Conservation (phyloP, 2,113 vertebrate species). For the Amphiprion ocellaris region DNA sequence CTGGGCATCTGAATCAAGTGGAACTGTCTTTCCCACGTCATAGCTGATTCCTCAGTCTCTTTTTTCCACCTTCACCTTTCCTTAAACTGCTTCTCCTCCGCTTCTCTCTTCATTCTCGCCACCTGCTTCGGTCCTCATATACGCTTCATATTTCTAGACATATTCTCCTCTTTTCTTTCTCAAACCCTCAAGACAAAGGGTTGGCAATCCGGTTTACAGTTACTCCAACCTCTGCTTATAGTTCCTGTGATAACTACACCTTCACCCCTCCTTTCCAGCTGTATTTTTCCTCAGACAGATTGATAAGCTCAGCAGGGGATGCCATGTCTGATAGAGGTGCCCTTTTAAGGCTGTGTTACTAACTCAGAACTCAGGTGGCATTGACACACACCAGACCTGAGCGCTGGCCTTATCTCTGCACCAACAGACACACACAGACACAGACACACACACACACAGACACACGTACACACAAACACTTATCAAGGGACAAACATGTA, state of each 20-base stretch:
- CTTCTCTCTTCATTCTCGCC: not conserved
- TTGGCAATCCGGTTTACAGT: not conserved
- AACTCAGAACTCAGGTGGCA: conserved; percentile 68
- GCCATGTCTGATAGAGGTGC: conserved; percentile 61
- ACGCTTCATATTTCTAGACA: not conserved
- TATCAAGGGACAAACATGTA: conserved; percentile 30
- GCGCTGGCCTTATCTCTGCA: conserved; percentile 66
- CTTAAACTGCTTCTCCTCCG: not conserved
- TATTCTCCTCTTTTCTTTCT: not conserved
- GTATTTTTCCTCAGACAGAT: conserved; percentile 16
- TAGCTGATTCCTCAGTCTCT: not conserved
- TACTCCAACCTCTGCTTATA: conserved; percentile 1
- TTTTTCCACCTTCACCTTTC: conserved; percentile 5
- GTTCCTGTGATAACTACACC: conserved; percentile 17
- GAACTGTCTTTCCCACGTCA: conserved; percentile 10
- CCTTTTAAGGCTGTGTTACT: conserved; percentile 65
- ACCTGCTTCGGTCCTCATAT: not conserved
- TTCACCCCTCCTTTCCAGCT: not conserved
- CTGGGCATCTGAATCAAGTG: conserved; percentile 58
- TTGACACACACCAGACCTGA: conserved; percentile 76
- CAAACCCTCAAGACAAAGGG: not conserved
- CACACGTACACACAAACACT: conserved; percentile 16
- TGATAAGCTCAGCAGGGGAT: conserved; percentile 50
- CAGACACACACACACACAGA: conserved; percentile 26
- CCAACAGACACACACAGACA: conserved; percentile 27